Base-by-base conservation (phyloP, 2,113 vertebrate species). In the Ammodramus savannarum region DNA sequence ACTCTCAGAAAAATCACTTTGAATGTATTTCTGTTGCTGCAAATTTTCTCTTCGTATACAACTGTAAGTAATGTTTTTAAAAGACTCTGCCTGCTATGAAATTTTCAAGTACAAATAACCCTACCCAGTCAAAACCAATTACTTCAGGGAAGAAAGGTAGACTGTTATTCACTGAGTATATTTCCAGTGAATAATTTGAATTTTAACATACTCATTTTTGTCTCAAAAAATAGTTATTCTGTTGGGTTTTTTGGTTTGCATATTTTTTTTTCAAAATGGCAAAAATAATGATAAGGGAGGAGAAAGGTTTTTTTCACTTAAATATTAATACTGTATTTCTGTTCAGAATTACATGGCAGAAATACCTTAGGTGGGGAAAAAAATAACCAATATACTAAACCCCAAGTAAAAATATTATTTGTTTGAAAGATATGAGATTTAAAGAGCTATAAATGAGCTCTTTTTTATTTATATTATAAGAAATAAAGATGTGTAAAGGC, bases 41-140 rank as follows among this genome's bases (percentile, higher is more conserved):
- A 87, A 59, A 25, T 91, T 95, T 95, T 93, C 41, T 19, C 89
- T 79, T 65, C 5, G 4, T 75, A 44, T 74, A 39, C 27, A 77
- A 57, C 27, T 52, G 12, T 39, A 94, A 93, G 36, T 48, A 87
- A 75, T 44, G 54, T 76, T 89, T 92, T 81, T 46, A 55, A 86
- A 81, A 77, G 44, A 81, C 1, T 4, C 5, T 89, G n/a, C 19
- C n/a, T 86, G 34, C 43, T 90, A 77, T 87, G 65, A 88, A 94
- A 66, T 83, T 91, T 93, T 87, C 43, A 85, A 94, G 34, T 51
- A 82, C 62, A 91, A 88, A 87, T 92, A 86, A 67, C 15, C 5
- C 7, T 87, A 77, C 15, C 15, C 15, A 44, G 65, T 84, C 76
- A 95, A 90, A 97, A 89, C 5, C 39, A 78, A 59, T 78, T 81